phyloP scores from a whole-genome alignment of 2,888 invertebrate species.

The Drosophila kanekoi region DNA sequence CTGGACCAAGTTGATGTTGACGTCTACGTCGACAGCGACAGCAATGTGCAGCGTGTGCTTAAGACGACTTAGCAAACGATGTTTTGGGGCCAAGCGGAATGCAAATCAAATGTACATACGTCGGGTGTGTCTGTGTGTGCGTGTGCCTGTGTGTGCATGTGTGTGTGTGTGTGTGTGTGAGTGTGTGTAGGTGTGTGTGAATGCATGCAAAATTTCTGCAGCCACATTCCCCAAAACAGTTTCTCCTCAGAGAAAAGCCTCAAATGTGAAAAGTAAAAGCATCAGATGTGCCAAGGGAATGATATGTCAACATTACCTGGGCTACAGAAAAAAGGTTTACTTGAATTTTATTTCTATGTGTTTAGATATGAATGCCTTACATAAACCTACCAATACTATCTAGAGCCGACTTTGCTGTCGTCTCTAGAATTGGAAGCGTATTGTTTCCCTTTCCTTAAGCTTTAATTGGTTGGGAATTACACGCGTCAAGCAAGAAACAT shows the following conservation, averaged over 20 bases:
- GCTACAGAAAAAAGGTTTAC: no score
- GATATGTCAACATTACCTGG: not conserved
- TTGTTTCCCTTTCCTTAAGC: no score
- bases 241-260: slow-evolving; percentile 15
- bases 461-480: no score
- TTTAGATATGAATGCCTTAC: no score
- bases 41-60: slow-evolving; percentile 64
- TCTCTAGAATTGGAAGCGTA: no score
- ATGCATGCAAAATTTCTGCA: slow-evolving; percentile 29
- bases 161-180: slow-evolving; percentile 35
- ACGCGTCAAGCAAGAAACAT: no score
- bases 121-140: slow-evolving; percentile 10
- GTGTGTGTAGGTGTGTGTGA: slow-evolving; percentile 34
- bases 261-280: not conserved
- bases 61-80: slow-evolving; percentile 73
- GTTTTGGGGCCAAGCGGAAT: slow-evolving; percentile 67
- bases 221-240: slow-evolving; percentile 20
- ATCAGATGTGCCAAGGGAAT: not conserved
- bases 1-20: slow-evolving; percentile 15
- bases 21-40: slow-evolving; percentile 44
- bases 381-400: no score
- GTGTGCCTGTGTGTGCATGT: slow-evolving; percentile 4
- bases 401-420: no score
- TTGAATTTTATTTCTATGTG: no score
- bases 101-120: slow-evolving; percentile 66